Percentiles rank a stretch among this genome's conserved stretches.
These are phyloP conservation scores for Otus sunia DNA, from an alignment of 2,113 vertebrate genomes.

Conservation along the genomic window DNA sequence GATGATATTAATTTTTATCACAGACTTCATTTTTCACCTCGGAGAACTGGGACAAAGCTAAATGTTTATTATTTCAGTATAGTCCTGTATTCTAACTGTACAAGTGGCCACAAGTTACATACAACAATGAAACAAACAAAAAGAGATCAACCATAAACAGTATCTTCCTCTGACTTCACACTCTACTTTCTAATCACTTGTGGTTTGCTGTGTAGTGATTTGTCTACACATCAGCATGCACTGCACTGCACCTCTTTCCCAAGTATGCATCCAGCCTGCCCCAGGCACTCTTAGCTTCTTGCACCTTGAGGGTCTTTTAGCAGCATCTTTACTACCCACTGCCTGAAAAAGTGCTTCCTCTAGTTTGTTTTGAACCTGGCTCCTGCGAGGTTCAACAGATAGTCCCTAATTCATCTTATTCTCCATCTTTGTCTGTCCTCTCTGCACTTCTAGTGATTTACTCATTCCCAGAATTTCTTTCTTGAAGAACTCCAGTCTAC, in stretches of 20 bases:
- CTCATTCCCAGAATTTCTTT: not conserved
- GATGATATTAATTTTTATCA: not conserved
- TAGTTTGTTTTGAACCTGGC: not conserved
- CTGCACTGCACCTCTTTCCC: not conserved
- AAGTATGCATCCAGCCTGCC: not conserved
- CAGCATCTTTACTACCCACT: not conserved
- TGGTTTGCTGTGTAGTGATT: not conserved
- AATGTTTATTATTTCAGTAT: not conserved
- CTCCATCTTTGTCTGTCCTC: not conserved
- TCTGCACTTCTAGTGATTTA: not conserved
- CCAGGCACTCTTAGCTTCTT: not conserved
- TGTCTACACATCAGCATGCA: not conserved
- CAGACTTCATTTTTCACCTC: not conserved
- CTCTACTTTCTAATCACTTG: not conserved
- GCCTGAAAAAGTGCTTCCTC: not conserved
- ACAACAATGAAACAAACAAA: not conserved
- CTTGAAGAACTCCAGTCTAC: not conserved
- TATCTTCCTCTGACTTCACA: not conserved
- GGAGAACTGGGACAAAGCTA: not conserved
- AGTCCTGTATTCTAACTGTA: not conserved
- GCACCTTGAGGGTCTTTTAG: not conserved
- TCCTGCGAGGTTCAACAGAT: not conserved
- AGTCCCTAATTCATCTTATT: not conserved
- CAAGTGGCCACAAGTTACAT: not conserved
- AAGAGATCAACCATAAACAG: not conserved